phyloP scores from a whole-genome alignment of 2,113 vertebrate genomes.

The Chamaetylas fuelleborni region DNA sequence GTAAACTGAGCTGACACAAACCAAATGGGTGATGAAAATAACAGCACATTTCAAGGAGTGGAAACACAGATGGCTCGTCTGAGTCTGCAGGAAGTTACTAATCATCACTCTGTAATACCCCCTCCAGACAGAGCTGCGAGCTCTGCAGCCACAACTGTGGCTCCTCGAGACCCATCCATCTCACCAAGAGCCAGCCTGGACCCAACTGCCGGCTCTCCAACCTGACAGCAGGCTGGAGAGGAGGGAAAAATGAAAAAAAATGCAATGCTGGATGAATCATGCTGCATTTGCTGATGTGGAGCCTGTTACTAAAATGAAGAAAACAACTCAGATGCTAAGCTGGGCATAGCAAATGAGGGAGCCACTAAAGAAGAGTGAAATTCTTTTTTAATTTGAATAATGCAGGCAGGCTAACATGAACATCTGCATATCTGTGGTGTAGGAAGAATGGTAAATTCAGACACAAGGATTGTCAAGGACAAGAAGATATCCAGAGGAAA shows the following conservation, averaged over 20 bases:
- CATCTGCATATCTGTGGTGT: not conserved
- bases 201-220: not conserved
- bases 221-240: not conserved
- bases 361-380: not conserved
- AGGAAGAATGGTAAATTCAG: not conserved
- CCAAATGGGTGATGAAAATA: conserved; percentile 65
- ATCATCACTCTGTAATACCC: conserved; percentile 15
- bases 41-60: conserved; percentile 46
- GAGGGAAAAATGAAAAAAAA: not conserved
- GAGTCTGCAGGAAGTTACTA: conserved; percentile 52
- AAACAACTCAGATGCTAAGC: not conserved
- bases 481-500: not conserved
- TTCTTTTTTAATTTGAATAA: not conserved
- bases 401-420: not conserved
- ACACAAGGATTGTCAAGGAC: not conserved
- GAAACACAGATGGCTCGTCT: conserved; percentile 39
- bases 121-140: not conserved
- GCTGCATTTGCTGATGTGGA: not conserved
- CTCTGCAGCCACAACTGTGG: not conserved
- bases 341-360: not conserved
- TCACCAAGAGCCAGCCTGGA: not conserved
- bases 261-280: not conserved
- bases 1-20: conserved; percentile 57
- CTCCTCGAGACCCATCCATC: not conserved
- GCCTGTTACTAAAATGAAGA: not conserved